A percentile compares a stretch with the other conserved stretches of the same genome.
Evolutionary conservation across 2,797 vertebrate species (phyloP).

Genomic region (Pristis pectinata): DNA sequence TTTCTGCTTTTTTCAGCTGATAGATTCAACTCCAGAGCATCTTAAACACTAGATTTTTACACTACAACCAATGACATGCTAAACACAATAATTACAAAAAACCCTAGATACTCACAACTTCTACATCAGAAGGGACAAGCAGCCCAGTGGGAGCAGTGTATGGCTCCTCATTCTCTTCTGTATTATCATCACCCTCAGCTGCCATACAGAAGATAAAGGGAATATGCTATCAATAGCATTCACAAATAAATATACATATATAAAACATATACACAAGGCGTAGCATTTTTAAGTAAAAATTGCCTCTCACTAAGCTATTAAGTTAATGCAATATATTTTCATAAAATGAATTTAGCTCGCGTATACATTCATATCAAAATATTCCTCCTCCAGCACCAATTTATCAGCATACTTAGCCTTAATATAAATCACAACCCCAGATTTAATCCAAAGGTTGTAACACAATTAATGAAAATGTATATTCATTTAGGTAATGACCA

Average conservation of each 20-base stretch:
- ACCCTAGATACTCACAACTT: conserved; percentile 70
- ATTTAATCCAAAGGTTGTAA: not conserved
- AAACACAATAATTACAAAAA: not conserved
- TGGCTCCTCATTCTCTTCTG: conserved; percentile 84
- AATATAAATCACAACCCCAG: not conserved
- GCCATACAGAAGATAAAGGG: conserved; percentile 36
- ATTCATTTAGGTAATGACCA: not conserved
- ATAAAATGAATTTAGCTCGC: not conserved
- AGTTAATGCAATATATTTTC: not conserved
- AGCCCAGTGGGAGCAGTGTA: conserved; percentile 84
- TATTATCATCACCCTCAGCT: conserved; percentile 62
- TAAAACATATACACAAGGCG: not conserved
- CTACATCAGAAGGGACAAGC: conserved; percentile 83
- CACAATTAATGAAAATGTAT: not conserved
- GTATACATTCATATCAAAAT: not conserved
- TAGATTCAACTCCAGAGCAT: not conserved
- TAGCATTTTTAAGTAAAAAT: not conserved
- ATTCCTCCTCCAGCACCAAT: not conserved
- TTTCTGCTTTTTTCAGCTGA: not conserved
- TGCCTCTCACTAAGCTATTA: not conserved
- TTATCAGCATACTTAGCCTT: not conserved
- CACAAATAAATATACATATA: too few relatives aligned
- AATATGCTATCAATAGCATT: not conserved
- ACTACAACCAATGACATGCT: not conserved
- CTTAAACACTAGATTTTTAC: not conserved